These are phyloP conservation scores for Orussus abietinus DNA, from an alignment of 1,140 invertebrate genomes.

Conservation along the genomic window DNA sequence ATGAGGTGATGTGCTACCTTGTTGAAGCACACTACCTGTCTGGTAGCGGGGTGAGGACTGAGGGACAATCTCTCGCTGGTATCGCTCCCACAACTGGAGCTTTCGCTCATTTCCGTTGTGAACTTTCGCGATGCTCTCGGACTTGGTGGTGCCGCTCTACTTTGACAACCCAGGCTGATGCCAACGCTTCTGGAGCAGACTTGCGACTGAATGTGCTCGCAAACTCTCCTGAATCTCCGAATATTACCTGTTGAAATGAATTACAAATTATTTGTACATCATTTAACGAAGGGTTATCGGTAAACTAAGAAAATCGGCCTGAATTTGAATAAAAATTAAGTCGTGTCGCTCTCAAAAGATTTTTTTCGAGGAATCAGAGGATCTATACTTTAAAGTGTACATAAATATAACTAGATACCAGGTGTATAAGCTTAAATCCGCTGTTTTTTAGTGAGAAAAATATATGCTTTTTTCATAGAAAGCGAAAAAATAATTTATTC, in stretches of 20 bases:
- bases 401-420: no score
- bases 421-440: no score
- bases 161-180: constrained; percentile 52
- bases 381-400: no score
- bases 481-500: no score
- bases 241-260: constrained; percentile 74
- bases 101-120: constrained; percentile 69
- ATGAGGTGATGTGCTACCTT: constrained; percentile 46
- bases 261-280: no score
- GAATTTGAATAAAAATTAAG: no score
- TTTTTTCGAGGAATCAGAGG: no score
- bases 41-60: constrained; percentile 58
- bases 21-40: constrained; percentile 56
- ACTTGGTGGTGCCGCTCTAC: constrained; percentile 66
- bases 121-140: constrained; percentile 67
- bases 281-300: no score
- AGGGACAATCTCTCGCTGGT: constrained; percentile 69
- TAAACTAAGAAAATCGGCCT: no score
- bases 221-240: constrained; percentile 88
- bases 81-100: constrained; percentile 78
- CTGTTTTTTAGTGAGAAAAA: no score
- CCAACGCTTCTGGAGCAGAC: constrained; percentile 61
- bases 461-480: no score
- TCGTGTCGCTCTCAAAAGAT: no score
- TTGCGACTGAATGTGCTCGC: constrained; percentile 92